Conservation (phyloP, 2,797 vertebrate genomes). For the Helostoma temminkii region DNA sequence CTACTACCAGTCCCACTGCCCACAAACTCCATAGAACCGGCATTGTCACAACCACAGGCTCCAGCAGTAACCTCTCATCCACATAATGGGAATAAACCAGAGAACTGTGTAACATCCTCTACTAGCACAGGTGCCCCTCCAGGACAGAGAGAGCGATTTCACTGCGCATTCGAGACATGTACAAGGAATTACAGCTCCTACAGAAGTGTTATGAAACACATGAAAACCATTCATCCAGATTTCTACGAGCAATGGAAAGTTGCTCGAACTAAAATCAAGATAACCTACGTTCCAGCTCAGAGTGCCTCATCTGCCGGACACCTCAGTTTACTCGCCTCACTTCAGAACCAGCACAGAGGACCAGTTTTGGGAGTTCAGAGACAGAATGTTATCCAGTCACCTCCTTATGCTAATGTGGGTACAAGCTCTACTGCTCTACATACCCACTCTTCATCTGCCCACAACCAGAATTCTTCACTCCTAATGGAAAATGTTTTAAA, state of each 20-base stretch:
- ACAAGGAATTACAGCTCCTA: constrained; percentile 91
- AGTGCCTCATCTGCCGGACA: constrained; percentile 75
- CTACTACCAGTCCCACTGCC: constrained; percentile 31
- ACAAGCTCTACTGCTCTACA: constrained; percentile 74
- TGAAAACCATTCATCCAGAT: constrained; percentile 93
- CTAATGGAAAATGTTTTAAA: constrained; percentile 91
- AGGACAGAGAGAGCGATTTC: constrained; percentile 85
- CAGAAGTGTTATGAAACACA: constrained; percentile 95
- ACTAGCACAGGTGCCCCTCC: constrained; percentile 24
- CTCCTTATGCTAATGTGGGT: constrained; percentile 76
- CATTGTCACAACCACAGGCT: constrained; percentile 69
- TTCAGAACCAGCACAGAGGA: constrained; percentile 71
- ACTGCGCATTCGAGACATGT: constrained; percentile 91
- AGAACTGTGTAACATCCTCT: constrained; percentile 45
- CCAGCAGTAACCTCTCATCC: constrained; percentile 60
- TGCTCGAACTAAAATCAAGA: constrained; percentile 86
- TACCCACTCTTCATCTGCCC: constrained; percentile 81
- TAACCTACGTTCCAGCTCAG: constrained; percentile 70
- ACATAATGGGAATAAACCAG: constrained; percentile 49
- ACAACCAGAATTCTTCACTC: constrained; percentile 86
- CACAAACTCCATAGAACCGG: constrained; percentile 51
- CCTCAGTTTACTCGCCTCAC: constrained; percentile 70
- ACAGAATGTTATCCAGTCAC: constrained; percentile 85
- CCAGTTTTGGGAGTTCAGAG: constrained; percentile 74
- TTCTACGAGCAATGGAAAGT: constrained; percentile 93